Conservation (phyloP, 2,113 vertebrate genomes). For the Canis aureus region DNA sequence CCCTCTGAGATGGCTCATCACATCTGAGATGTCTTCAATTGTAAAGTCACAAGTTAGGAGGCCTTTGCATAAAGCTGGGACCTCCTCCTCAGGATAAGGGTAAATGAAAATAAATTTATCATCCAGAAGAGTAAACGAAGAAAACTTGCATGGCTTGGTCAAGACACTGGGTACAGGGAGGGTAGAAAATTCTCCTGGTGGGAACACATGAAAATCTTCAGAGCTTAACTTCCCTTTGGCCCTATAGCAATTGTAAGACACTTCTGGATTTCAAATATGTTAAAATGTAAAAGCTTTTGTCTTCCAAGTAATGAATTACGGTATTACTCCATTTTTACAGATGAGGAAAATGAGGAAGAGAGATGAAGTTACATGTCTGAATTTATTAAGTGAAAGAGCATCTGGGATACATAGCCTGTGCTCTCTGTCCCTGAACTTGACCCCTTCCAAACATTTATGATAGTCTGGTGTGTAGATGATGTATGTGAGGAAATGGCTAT, state of each 20-base stretch:
- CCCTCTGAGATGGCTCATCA: background rate
- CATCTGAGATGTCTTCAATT: background rate
- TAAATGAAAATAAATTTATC: background rate
- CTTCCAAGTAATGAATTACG: background rate
- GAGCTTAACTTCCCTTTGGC: background rate
- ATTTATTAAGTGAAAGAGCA: background rate
- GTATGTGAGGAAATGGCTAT: background rate
- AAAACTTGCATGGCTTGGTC: background rate
- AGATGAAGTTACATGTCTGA: background rate
- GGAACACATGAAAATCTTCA: background rate
- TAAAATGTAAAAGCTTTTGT: background rate
- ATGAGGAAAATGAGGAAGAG: background rate
- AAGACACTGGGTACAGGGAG: background rate
- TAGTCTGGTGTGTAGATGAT: background rate
- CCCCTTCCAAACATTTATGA: background rate
- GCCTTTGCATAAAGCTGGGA: background rate
- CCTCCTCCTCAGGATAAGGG: background rate
- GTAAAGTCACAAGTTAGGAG: background rate
- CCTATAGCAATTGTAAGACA: background rate
- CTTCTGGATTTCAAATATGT: background rate
- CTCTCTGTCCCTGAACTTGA: background rate
- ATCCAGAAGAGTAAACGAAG: background rate
- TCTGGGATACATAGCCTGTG: background rate
- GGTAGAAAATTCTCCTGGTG: background rate
- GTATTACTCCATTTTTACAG: background rate